Evolutionary conservation across 1,140 invertebrate genomes (phyloP).

Genomic region (Neelides sp.): DNA sequence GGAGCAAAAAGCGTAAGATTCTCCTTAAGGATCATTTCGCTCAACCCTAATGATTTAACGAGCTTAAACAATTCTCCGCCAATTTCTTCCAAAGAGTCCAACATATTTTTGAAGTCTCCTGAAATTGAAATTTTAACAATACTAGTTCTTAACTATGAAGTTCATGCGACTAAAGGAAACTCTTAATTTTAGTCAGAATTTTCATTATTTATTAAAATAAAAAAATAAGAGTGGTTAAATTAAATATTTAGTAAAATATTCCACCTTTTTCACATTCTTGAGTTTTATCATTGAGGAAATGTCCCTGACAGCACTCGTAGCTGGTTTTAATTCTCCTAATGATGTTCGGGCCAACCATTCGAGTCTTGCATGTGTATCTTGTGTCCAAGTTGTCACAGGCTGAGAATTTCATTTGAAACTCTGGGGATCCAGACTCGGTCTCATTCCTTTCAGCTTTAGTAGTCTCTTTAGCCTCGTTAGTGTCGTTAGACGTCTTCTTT

Average conservation of each 20-base stretch:
- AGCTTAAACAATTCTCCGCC: slow-evolving; percentile 43
- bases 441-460: slow-evolving; percentile 10
- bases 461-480: slow-evolving; percentile 31
- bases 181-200: neutral
- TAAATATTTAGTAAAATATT: slow-evolving; percentile 2
- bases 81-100: slow-evolving; percentile 41
- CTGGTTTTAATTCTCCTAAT: slow-evolving; percentile 14
- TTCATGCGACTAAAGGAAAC: neutral
- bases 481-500: slow-evolving; percentile 25
- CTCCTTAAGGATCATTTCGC: slow-evolving; percentile 35
- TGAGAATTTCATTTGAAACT: slow-evolving; percentile 35
- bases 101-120: slow-evolving; percentile 27
- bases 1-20: slow-evolving; percentile 47
- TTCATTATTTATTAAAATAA: slow-evolving; percentile 41
- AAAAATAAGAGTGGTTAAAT: slow-evolving; percentile 20
- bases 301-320: slow-evolving; percentile 50
- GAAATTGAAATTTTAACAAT: slow-evolving; percentile 10
- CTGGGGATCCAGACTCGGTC: slow-evolving; percentile 3
- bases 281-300: slow-evolving; percentile 37
- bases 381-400: slow-evolving; percentile 43
- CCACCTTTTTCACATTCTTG: slow-evolving; percentile 40
- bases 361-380: slow-evolving; percentile 44
- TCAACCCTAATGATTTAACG: slow-evolving; percentile 37
- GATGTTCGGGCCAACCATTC: slow-evolving; percentile 14
- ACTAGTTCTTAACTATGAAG: neutral